Conservation (phyloP, 2,113 vertebrate species). For the Zootoca vivipara region DNA sequence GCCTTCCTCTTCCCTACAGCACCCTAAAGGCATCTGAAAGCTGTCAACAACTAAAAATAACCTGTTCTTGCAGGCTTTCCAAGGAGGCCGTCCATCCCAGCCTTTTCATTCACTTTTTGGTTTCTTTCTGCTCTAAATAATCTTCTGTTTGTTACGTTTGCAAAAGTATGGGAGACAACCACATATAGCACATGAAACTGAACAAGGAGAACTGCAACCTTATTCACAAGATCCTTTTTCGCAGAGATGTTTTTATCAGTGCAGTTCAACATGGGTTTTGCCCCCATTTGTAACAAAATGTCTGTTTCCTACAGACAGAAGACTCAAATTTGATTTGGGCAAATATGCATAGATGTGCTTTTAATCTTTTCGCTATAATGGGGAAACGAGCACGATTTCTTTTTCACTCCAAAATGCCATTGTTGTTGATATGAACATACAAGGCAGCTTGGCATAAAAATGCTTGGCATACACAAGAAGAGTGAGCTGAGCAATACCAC, state of each 20-base stretch:
- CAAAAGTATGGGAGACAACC: neutral
- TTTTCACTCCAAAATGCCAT: neutral
- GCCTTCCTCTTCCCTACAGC: neutral
- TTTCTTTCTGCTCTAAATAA: neutral
- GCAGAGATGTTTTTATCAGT: neutral
- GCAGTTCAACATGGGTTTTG: neutral
- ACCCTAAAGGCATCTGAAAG: neutral
- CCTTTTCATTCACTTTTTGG: neutral
- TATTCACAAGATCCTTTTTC: neutral
- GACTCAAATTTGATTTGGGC: no score
- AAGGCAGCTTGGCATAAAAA: neutral
- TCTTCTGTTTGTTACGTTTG: neutral
- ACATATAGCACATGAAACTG: neutral
- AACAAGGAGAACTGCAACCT: neutral
- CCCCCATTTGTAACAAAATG: neutral
- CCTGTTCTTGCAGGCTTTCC: neutral
- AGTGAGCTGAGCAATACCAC: neutral
- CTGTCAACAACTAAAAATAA: conserved; percentile 3
- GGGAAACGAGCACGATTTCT: neutral
- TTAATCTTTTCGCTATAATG: neutral
- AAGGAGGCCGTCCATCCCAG: neutral
- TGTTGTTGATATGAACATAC: no score
- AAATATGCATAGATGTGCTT: neutral
- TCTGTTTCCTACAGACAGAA: no score
- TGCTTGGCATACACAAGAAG: neutral